Base-by-base conservation (phyloP, 2,113 vertebrate genomes). In the Scophthalmus maximus region DNA sequence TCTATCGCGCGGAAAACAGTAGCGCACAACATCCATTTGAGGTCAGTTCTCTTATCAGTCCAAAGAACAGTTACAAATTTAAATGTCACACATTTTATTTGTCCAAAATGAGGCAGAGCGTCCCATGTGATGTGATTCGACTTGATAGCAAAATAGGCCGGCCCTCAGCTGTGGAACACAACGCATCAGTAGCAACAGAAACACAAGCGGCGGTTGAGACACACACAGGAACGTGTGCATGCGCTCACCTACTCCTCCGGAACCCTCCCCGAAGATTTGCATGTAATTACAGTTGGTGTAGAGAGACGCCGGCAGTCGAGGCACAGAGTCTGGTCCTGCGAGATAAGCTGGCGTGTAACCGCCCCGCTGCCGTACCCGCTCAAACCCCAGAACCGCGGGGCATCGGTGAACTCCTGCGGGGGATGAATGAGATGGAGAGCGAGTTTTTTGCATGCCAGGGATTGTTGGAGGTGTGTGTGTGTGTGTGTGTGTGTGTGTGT, bases 321-420 rank as follows among this genome's bases (percentile, higher is more conserved):
- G n/a, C n/a, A n/a, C 44, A 57, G 52, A 70, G 70, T 46, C 78
- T 86, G 87, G 66, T 49, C 44, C 46, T 34, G 34, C 7, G 14
- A 70, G 85, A 88, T 87, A 84, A 87, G 77, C 69, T 67, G 25
- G 61, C 61, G 67, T 66, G 20, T 49, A 47, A 60, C 22, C 59
- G 64, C 36, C 42, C 18, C 61, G 23, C 38, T 22, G 4, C 8
- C 20, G n/a, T 47, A 38, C 23, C 23, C 8, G 32, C 61, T 62
- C 26, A 40, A 26, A 34, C 30, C 14, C 18, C 36, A 25, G 3
- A 53, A n/a, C 40, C 42, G 53, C 38, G 25, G n/a, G 50, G 55
- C 36, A 27, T 10, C 20, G 20, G 18, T 22, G 59, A 18, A 26
- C 76, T 59, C 53, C 59, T 56, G 78, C 72, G 49, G 78, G 52